phyloP scores from a whole-genome alignment of 1,140 invertebrate genomes.

The Drosophila erecta region DNA sequence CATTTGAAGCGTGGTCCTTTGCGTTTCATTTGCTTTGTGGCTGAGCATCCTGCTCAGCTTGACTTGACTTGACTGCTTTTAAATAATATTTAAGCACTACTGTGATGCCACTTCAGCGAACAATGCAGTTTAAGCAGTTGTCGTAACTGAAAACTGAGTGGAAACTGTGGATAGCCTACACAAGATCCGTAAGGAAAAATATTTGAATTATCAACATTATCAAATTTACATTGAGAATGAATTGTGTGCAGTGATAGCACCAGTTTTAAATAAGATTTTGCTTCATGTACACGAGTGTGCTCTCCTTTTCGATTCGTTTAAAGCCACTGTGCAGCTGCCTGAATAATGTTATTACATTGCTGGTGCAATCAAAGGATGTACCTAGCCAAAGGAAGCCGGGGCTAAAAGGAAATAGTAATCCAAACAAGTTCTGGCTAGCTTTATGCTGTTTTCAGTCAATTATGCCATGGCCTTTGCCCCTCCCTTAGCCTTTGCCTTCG shows the following conservation, averaged over 20 bases:
- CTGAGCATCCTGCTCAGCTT: constrained; percentile 32
- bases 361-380: constrained; percentile 37
- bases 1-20: constrained; percentile 59
- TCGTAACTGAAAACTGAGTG: background rate
- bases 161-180: background rate
- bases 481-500: constrained; percentile 5
- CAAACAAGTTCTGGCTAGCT: constrained; percentile 32
- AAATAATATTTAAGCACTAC: constrained; percentile 60
- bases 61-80: constrained; percentile 35
- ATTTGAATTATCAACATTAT: background rate
- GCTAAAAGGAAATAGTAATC: constrained; percentile 30
- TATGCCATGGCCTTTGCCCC: constrained; percentile 43
- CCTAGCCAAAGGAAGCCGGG: constrained; percentile 7
- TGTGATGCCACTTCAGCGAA: constrained; percentile 42
- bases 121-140: constrained; percentile 25
- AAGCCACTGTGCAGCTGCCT: constrained; percentile 32
- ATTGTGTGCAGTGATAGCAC: background rate
- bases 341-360: constrained; percentile 50
- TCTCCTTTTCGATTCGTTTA: background rate
- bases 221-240: background rate
- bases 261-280: background rate
- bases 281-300: background rate
- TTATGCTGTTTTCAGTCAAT: constrained; percentile 76
- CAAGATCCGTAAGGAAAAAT: no score
- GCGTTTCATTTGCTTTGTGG: constrained; percentile 70